A percentile compares a stretch with the other conserved stretches of the same genome.
phyloP scores from a whole-genome alignment of 2,113 vertebrate species.

The Leucopsar rothschildi region DNA sequence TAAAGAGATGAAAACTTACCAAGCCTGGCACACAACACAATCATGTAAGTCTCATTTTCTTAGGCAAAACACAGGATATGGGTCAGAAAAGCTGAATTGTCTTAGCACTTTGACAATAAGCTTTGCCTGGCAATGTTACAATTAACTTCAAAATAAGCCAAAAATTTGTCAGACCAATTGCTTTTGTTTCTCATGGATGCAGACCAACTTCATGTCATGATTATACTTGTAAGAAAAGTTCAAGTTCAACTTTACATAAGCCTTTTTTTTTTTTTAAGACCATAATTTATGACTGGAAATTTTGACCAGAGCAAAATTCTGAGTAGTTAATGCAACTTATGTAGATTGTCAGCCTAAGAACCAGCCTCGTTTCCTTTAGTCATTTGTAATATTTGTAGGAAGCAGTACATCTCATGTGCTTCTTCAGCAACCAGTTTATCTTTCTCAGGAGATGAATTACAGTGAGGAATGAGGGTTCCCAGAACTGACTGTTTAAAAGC shows the following conservation, averaged over 20 bases:
- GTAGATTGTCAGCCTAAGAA: neutral
- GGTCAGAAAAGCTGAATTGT: constrained; percentile 33
- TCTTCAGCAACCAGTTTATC: constrained; percentile 15
- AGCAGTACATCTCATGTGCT: neutral
- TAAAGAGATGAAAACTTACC: neutral
- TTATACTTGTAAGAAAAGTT: neutral
- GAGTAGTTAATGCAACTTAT: neutral
- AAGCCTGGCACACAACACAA: neutral
- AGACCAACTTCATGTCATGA: constrained; percentile 39
- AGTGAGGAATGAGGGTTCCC: neutral
- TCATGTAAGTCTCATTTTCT: neutral
- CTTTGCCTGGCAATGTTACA: neutral
- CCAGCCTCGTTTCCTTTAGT: neutral
- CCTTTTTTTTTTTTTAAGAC: neutral
- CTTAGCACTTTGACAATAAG: neutral
- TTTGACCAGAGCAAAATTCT: neutral
- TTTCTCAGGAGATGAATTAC: neutral
- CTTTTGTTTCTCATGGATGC: constrained; percentile 41
- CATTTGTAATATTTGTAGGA: neutral
- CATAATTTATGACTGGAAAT: constrained; percentile 27
- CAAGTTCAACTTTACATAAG: neutral
- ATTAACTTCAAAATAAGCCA: constrained; percentile 35
- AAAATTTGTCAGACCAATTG: constrained; percentile 23
- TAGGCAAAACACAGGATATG: constrained; percentile 13
- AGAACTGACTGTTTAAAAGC: neutral